Evolutionary conservation across 1,140 invertebrate genomes (phyloP), one percentile per base, ranked within the genome.

Genomic region (Charaxes varanes): DNA sequence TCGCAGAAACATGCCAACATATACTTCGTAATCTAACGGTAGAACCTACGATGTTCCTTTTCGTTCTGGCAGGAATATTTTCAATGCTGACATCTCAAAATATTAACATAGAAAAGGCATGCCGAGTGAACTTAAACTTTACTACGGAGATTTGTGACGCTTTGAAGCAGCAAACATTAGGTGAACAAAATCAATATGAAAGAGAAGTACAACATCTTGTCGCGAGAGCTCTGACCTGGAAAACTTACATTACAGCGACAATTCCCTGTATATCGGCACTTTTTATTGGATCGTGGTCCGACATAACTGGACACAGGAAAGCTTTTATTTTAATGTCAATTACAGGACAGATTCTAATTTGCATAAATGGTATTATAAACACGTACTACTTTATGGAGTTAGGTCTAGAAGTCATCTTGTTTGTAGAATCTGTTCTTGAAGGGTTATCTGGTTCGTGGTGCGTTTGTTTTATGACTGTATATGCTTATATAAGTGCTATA

Each of bases 221-320:
- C 2, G 53, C 76, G 0, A 40, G 35, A 27, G 66, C 62, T 4
- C 24, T 77, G 40, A 28, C 60, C 0, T 68, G 56, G 60, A 78
- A 52, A 28, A 78, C 67, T 2, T 64, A 67, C 12, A 45, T 83
- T 5, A 56, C 66, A 22, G 70, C 70, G 19, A 76, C 66, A 6
- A 16, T 72, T 53, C 84, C 51, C 44, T 90, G 89, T 87, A 4
- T 90, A 82, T 64, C 87, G 85, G 24, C 90, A 84, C 62, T 91
- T 79, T 31, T 77, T 86, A 24, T 89, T 86, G 72, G 90, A 79
- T 31, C 87, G 2, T 82, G 62, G 54, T 87, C 87, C 26, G 88
- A 89, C 46, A 72, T 66, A 22, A 84, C 87, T 12, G 85, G 87
- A 4, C 50, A 62, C 14, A 76, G 83, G 37, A 77, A 89, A 47